Base-by-base conservation (phyloP, 1,140 invertebrate species). In the Galleria mellonella region DNA sequence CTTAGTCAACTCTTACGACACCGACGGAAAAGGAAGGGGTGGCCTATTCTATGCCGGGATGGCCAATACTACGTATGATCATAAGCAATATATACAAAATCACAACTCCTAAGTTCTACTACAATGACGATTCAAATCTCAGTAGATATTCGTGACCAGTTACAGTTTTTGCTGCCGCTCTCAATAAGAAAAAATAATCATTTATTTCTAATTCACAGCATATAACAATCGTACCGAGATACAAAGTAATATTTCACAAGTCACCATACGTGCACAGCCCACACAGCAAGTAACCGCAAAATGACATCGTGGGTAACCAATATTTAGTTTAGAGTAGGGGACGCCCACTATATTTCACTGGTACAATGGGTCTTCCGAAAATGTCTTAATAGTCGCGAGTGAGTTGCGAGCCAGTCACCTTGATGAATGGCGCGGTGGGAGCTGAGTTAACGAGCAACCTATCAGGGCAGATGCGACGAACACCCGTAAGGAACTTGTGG, bases 371-470 rank as follows among this genome's bases (percentile, higher is more conserved):
- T 12, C 13, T 28, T 47, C 38, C 32, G 32, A 58, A 59, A 67
- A 70, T 43, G 45, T 65, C 59, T 64, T 61, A 56, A 70, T 70
- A 64, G 47, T 60, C 40, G 50, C 45, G 49, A 63, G 41, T 46
- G 51, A 58, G 47, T 51, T 49, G 51, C 44, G 33, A 43, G 47
- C 36, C 28, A 48, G 54, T 40, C 42, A 39, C 14, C 33, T 28
- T 49, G 49, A 57, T 57, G 48, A 50, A 66, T 60, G 44, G 38
- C 50, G 11, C 55, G 33, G 44, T 33, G 44, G 52, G 50, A 51
- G 39, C 30, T 32, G 33, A 27, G 9, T 56, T n/a, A 54, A 63
- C 51, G 54, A 60, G 55, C 29, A 13, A 42, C 32, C 46, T 48
- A 57, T 60, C 49, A 53, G 17, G 51, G 44, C 55, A 63, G 52